Base-by-base conservation (phyloP, 2,113 vertebrate genomes). In the Stigmatopora nigra region DNA sequence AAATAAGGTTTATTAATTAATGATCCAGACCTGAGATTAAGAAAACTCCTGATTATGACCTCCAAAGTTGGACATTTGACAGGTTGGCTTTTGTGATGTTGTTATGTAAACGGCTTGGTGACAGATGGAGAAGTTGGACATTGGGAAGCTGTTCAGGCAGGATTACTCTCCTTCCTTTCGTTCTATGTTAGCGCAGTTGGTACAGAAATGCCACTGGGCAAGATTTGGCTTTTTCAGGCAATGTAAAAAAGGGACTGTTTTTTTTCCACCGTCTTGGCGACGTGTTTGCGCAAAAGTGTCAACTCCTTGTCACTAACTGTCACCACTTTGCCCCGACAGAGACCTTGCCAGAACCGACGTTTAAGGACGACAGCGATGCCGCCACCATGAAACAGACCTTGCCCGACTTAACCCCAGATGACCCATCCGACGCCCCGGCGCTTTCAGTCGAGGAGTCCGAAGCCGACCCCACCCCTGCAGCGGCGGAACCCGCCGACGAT, bases 361-460 rank as follows among this genome's bases (percentile, higher is more conserved):
- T 73, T 77, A 92, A 89, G 85, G 94, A 96, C 13, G 92, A 95
- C 85, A 95, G 93, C 62, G 94, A 94, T 0, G 90, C 93, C 52
- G 91, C 94, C 91, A 94, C 94, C 81, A 91, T 95, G 83, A 92
- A 93, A 92, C 95, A 94, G 73, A 94, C 94, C 85, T 93, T 94
- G 81, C 94, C 96, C 19, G 96, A 98, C 86, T 89, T 95, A 82
- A 93, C 95, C 84, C 94, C 94, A 0, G 94, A 97, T 1, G 95
- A 98, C 86, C 92, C 93, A 87, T 94, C 91, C 1, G 96, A 95
- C 73, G 90, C 87, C 67, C 91, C 91, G 46, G 36, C 89, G 73
- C 92, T 93, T 84, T 92, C 92, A 14, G 88, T 88, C 68, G 93
- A 94, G 76, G 90, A 84, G 9, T 73, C 77, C 63, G 66, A 72